Base-by-base conservation (phyloP, 2,113 vertebrate species). In the Toxostoma redivivum region DNA sequence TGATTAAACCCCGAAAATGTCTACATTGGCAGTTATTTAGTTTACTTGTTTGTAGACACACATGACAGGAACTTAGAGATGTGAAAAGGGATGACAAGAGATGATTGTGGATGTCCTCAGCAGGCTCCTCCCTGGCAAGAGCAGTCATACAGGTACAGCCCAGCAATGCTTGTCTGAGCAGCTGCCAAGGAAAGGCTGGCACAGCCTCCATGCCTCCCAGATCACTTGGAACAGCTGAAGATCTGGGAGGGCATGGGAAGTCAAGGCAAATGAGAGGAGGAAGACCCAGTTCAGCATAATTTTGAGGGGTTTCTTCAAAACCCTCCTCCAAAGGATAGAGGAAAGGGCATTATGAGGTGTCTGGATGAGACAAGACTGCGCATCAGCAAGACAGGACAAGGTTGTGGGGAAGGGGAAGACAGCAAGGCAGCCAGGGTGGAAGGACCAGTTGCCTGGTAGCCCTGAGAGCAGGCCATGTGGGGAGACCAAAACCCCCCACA, bases 31-130 rank as follows among this genome's bases (percentile, higher is more conserved):
- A 95, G 84, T 57, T 86, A 65, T 35, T 94, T 31, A 40, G 72
- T 92, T 94, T 92, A 38, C 30, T 94, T 91, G 73, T 86, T 91
- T 81, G 65, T 31, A 88, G 92, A 66, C 83, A 89, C 64, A 56
- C 60, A 71, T 1, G 1, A 48, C 42, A 57, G 81, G 27, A 81
- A 28, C 79, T 70, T 57, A 10, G 42, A 81, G 69, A 90, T 40
- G 51, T 53, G 72, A 37, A 40, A 61, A 81, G 57, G 17, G 40
- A 74, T 81, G 60, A 71, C 44, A 74, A 35, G 5, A 65, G 77
- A 62, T 44, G 60, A 17, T 11, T 67, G 67, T 69, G 54, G 58
- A 24, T 74, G 44, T 54, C 72, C 54, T 58, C 64, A 77, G 76
- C 1, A 0, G 65, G 23, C 65, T 89, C 70, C 65, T 89, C 12